These are phyloP conservation scores for Drosophila ironensis DNA, from an alignment of 1,140 invertebrate genomes.

Conservation along the genomic window DNA sequence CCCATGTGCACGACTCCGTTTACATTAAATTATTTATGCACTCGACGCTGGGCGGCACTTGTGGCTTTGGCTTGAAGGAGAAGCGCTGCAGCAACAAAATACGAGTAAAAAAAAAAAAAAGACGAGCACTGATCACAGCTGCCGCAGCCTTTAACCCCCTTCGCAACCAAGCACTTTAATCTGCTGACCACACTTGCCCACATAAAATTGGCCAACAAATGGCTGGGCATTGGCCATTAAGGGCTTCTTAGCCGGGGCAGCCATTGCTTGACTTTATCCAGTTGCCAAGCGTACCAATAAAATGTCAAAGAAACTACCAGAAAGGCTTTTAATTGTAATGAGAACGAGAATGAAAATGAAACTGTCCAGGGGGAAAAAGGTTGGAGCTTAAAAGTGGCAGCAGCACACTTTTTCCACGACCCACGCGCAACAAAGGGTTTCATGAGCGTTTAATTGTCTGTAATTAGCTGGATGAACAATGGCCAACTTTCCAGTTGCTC, in stretches of 20 bases:
- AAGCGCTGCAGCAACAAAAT: conserved; percentile 27
- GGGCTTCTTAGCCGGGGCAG: too few species aligned
- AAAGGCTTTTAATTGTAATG: conserved; percentile 74
- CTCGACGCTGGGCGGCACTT: conserved; percentile 44
- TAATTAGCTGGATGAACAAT: conserved; percentile 61
- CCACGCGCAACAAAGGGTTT: conserved; percentile 48
- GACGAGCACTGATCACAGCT: conserved; percentile 30
- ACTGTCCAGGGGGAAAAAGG: not conserved
- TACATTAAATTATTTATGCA: conserved; percentile 78
- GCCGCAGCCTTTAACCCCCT: conserved; percentile 11
- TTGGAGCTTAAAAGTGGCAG: conserved; percentile 22
- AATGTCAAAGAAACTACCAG: conserved; percentile 72
- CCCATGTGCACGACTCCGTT: conserved; percentile 32
- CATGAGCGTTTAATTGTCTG: conserved; percentile 65
- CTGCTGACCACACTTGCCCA: conserved; percentile 20
- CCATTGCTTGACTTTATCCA: conserved; percentile 13
- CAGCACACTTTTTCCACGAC: conserved; percentile 1
- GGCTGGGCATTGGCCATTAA: conserved; percentile 37
- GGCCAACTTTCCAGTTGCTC: conserved; percentile 33
- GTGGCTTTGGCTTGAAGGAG: too few species aligned
- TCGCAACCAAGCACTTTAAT: conserved; percentile 31
- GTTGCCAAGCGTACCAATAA: conserved; percentile 51
- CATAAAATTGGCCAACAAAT: conserved; percentile 36
- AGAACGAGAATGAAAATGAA: conserved; percentile 40
- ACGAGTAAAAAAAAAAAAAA: not conserved